phyloP scores from a whole-genome alignment of 2,888 invertebrate species.

The Drosophila lutescens region DNA sequence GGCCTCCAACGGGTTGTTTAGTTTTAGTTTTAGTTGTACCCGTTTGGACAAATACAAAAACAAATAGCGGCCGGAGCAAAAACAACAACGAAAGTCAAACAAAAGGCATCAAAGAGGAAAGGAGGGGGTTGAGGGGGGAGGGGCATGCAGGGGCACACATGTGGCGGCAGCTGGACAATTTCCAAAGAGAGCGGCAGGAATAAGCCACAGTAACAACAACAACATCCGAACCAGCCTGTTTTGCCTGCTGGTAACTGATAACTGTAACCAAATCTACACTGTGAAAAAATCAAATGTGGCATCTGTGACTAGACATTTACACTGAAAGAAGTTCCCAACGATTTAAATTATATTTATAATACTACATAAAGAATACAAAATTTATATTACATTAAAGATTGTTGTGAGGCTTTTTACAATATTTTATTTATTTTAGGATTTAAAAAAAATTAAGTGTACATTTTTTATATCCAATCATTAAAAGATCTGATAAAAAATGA shows the following conservation, averaged over 20 bases:
- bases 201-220: constrained; percentile 12
- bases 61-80: constrained; percentile 20
- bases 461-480: background rate
- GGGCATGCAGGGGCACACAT: constrained; percentile 21
- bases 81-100: constrained; percentile 22
- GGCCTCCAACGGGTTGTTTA: constrained; percentile 50
- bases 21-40: constrained; percentile 60
- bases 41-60: constrained; percentile 64
- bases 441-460: no score
- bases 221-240: constrained; percentile 36
- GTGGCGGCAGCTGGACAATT: constrained; percentile 43
- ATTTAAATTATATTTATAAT: background rate
- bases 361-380: background rate
- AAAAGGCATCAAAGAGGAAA: constrained; percentile 17
- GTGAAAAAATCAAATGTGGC: background rate
- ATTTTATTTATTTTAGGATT: no score
- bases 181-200: constrained; percentile 32
- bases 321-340: background rate
- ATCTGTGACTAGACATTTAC: background rate
- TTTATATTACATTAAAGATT: no score
- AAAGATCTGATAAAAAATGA: background rate
- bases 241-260: constrained; percentile 43
- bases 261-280: constrained; percentile 45
- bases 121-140: background rate
- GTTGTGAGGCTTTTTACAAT: no score